Conservation (phyloP, 2,113 vertebrate species). For the Nymphicus hollandicus region DNA sequence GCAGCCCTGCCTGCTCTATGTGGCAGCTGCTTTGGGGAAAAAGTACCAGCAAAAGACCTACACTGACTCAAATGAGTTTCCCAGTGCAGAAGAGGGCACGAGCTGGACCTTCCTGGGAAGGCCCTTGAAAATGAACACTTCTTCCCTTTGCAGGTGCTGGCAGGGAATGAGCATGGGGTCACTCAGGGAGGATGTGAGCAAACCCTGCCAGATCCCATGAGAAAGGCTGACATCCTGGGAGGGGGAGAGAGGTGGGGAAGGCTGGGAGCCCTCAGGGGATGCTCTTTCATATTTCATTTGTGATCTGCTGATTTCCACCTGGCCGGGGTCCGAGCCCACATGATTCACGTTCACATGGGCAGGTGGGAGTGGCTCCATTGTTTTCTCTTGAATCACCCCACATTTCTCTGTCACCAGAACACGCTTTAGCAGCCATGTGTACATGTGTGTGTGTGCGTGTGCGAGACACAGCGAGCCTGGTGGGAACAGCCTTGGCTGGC, state of each 20-base stretch:
- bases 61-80: background rate
- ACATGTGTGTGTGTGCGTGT: background rate
- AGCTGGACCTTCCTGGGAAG: background rate
- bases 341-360: background rate
- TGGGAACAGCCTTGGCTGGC: background rate
- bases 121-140: background rate
- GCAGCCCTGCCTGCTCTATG: background rate
- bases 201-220: background rate
- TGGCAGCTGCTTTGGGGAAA: background rate
- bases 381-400: slow-evolving; percentile 45
- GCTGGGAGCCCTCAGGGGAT: background rate
- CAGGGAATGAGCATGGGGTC: background rate
- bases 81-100: background rate
- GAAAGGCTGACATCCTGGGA: background rate
- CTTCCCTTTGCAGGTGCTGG: background rate
- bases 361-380: slow-evolving; percentile 29
- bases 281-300: background rate
- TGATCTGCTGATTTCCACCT: slow-evolving; percentile 17
- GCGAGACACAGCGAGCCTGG: background rate
- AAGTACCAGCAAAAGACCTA: background rate
- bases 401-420: slow-evolving; percentile 6
- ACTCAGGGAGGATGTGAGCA: background rate
- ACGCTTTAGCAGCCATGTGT: background rate
- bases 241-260: background rate
- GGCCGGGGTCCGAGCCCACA: background rate